These are phyloP conservation scores for Tachyglossus aculeatus DNA, from an alignment of 2,797 vertebrate species.

Conservation along the genomic window DNA sequence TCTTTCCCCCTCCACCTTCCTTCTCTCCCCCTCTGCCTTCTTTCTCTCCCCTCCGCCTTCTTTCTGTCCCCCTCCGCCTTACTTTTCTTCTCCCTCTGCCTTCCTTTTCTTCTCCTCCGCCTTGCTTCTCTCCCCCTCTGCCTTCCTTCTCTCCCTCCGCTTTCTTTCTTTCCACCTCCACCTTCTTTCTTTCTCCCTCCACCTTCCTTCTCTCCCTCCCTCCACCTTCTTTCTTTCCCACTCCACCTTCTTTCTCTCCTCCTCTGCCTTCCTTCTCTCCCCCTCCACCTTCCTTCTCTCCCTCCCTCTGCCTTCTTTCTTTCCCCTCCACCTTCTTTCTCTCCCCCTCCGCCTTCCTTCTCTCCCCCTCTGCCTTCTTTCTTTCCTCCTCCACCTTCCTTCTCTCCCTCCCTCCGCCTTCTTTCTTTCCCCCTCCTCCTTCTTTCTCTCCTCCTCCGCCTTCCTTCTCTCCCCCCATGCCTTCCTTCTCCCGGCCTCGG, in stretches of 20 bases:
- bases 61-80: background rate
- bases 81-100: background rate
- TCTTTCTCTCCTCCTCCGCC: background rate
- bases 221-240: background rate
- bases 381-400: fast-evolving
- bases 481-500: background rate
- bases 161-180: background rate
- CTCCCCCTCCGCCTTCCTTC: no score
- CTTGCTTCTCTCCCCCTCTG: background rate
- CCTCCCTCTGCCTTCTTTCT: background rate
- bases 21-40: fast-evolving
- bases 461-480: background rate
- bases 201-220: background rate
- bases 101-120: no score
- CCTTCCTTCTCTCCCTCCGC: background rate
- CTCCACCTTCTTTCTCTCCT: background rate
- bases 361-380: no score
- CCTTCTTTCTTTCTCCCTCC: background rate
- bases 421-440: background rate
- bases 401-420: background rate
- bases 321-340: no score
- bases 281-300: no score
- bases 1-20: background rate
- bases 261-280: background rate
- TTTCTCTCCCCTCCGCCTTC: background rate